Evolutionary conservation across 2,888 invertebrate species (phyloP).

Genomic region (Drosophila quasianomalipes): DNA sequence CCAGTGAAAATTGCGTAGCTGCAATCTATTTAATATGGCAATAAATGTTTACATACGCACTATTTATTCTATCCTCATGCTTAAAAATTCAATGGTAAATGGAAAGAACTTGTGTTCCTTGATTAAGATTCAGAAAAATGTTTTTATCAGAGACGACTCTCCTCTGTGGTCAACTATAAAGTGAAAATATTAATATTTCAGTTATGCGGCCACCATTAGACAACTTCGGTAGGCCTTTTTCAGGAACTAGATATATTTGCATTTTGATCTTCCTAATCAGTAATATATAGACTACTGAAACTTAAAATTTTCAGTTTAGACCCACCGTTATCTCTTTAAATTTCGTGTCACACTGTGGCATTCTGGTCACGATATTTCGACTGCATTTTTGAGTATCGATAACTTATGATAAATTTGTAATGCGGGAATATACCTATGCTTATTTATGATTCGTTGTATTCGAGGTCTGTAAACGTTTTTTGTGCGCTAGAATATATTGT

Average conservation of each 20-base stretch:
- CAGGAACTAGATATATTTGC: not conserved
- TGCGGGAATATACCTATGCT: not conserved
- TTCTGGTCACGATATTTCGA: slow-evolving; percentile 4
- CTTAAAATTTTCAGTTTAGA: not conserved
- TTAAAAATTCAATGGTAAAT: not conserved
- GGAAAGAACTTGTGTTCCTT: not conserved
- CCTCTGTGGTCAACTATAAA: not conserved
- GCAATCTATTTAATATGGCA: not conserved
- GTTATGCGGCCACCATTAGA: not conserved
- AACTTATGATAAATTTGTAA: not conserved
- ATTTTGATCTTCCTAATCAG: not conserved
- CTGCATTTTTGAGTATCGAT: not conserved
- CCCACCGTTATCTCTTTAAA: not conserved
- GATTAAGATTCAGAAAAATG: not conserved
- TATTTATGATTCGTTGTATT: slow-evolving; percentile 23
- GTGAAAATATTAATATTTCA: not conserved
- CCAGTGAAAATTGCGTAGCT: too few species aligned
- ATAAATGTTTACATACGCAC: not conserved
- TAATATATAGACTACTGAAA: not conserved
- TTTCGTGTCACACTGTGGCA: not conserved
- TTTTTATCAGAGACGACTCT: not conserved
- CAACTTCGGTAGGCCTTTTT: not conserved
- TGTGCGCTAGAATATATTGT: not conserved
- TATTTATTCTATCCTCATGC: not conserved
- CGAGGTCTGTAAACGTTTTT: not conserved